Percentiles rank a stretch among this genome's conserved stretches.
Conservation (phyloP, 1,140 invertebrate species). For the Eriosoma lanigerum region DNA sequence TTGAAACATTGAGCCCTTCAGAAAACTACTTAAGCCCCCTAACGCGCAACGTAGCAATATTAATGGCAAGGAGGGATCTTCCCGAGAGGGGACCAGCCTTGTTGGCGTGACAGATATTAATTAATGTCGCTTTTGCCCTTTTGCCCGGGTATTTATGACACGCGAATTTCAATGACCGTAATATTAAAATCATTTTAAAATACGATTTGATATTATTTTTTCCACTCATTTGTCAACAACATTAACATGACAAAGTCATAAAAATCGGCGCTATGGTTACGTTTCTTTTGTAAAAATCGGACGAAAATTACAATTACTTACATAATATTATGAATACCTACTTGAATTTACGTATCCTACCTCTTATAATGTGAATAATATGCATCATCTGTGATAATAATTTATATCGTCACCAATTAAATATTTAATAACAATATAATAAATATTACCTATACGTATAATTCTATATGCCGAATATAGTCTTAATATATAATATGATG, state of each 20-base stretch:
- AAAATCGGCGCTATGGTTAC: not conserved
- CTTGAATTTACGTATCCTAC: no score
- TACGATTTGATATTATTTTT: not conserved
- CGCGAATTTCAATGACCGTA: not conserved
- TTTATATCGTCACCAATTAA: no score
- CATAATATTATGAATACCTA: no score
- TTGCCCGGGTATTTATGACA: conserved; percentile 24
- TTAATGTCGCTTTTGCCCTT: conserved; percentile 38
- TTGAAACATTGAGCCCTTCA: conserved; percentile 37
- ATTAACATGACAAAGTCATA: not conserved
- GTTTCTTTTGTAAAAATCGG: no score
- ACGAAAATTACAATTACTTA: no score
- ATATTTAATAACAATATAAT: no score
- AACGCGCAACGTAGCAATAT: conserved; percentile 14
- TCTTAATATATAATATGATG: no score
- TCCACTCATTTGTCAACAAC: not conserved
- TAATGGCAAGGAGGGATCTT: conserved; percentile 19
- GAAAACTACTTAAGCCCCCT: conserved; percentile 49
- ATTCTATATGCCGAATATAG: no score
- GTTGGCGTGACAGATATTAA: conserved; percentile 43
- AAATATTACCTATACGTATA: no score
- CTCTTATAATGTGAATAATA: no score
- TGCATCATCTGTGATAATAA: no score
- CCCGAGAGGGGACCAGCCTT: not conserved
- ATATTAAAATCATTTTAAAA: not conserved